Base-by-base conservation (phyloP, 2,113 vertebrate species). In the Microcebus lehilahytsara region DNA sequence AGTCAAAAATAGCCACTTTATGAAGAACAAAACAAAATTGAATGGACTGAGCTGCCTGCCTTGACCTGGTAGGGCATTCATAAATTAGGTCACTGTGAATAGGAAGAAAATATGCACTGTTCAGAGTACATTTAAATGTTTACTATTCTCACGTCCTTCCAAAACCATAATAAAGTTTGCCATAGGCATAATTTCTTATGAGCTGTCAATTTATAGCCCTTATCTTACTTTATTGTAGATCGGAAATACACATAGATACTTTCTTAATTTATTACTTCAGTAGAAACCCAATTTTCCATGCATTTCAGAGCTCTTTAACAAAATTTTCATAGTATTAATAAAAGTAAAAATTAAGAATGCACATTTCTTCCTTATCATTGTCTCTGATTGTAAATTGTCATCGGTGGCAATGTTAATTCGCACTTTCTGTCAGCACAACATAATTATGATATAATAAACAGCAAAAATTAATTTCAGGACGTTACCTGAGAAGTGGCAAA, bases 401-500 rank as follows among this genome's bases (percentile, higher is more conserved):
- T 27, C 6, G n/a, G 11, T 81, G 49, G 32, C 17, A 60, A 72
- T 58, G 13, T 25, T 56, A 32, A 86, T 79, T 94, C 37, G 12
- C 11, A 60, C 40, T 90, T 95, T 79, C 25, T 81, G 17, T 67
- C 22, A 62, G 10, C 7, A 5, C 6, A 32, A 42, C 30, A 34
- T 1, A 22, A 56, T 51, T 27, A 14, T 32, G 42, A 60, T 60
- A 2, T 32, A 0, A 16, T 0, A n/a, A 60, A 66, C 12, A 0
- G 16, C 19, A 12, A 9, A 51, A 78, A 66, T 10, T 13, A 17
- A 51, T 34, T 19, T 53, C 1, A 10, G 2, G 30, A 69, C 6
- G 49, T 98, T 98, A 99, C 99, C 99, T 99, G 99, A 37, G 99
- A 99, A 91, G 99, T 98, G 0, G 99, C 98, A 93, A 99, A 99